phyloP scores from a whole-genome alignment of 1,140 invertebrate genomes.

The Nephila pilipes region DNA sequence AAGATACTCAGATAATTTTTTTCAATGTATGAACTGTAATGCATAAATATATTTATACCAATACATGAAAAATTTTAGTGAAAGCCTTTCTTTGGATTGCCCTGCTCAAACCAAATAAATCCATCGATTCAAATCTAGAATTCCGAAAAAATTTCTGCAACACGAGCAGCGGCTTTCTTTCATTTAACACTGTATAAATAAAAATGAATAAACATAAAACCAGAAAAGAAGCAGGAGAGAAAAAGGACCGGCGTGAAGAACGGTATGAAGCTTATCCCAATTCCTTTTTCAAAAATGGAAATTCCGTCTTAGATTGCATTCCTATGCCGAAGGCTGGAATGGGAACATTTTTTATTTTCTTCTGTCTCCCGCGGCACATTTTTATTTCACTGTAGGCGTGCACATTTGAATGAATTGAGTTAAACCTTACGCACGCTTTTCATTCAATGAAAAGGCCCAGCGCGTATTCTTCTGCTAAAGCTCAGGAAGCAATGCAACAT shows the following conservation, averaged over 20 bases:
- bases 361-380: neutral
- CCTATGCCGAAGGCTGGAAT: neutral
- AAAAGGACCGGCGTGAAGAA: neutral
- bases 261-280: neutral
- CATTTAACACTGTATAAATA: neutral
- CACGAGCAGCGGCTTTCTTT: neutral
- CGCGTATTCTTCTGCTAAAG: neutral
- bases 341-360: neutral
- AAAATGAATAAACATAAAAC: neutral
- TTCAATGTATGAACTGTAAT: too few relatives aligned
- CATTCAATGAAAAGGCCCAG: neutral
- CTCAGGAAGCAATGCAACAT: neutral
- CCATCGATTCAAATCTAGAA: neutral
- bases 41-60: too few relatives aligned
- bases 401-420: neutral
- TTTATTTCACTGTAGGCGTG: neutral
- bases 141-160: neutral
- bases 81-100: too few relatives aligned
- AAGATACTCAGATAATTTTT: too few relatives aligned
- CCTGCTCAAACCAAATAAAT: neutral
- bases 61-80: too few relatives aligned
- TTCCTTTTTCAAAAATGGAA: neutral
- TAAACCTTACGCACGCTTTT: conserved; percentile 1
- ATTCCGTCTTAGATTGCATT: conserved; percentile 2
- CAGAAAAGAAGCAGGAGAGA: neutral